Conservation (phyloP, 2,888 invertebrate genomes). For the Argynnis bischoffii region DNA sequence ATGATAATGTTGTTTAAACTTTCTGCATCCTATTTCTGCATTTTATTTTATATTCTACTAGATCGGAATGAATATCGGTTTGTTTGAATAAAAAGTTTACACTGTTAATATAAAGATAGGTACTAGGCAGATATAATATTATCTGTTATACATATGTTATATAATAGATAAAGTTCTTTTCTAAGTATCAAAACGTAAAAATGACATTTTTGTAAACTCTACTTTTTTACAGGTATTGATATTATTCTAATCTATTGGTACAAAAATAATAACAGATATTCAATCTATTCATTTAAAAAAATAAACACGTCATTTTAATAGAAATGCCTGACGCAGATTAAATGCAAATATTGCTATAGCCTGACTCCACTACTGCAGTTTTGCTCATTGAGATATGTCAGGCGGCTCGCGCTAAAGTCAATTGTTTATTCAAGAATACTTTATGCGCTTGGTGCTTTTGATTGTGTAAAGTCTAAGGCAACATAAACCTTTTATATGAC, state of each 20-base stretch:
- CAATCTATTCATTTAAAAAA: neutral
- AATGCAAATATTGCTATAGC: constrained; percentile 24
- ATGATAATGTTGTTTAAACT: no score
- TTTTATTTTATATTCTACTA: neutral
- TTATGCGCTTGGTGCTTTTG: constrained; percentile 6
- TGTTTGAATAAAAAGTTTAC: no score
- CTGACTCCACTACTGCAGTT: constrained; percentile 16
- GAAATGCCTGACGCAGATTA: constrained; percentile 8
- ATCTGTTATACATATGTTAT: no score
- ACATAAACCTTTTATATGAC: neutral
- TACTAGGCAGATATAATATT: no score
- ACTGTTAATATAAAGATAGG: no score
- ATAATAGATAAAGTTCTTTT: no score
- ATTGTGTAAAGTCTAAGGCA: neutral
- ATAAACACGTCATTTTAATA: neutral
- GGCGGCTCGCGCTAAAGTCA: constrained; percentile 25
- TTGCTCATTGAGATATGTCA: constrained; percentile 27
- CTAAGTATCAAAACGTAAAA: no score
- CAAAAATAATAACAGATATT: no score
- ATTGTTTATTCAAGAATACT: constrained; percentile 17
- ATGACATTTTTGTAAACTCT: no score
- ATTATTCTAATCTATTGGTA: no score
- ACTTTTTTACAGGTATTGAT: no score
- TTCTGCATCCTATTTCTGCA: neutral
- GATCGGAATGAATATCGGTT: no score